These are phyloP conservation scores for Lycaon pictus DNA, from an alignment of 2,113 vertebrate genomes.

Conservation along the genomic window DNA sequence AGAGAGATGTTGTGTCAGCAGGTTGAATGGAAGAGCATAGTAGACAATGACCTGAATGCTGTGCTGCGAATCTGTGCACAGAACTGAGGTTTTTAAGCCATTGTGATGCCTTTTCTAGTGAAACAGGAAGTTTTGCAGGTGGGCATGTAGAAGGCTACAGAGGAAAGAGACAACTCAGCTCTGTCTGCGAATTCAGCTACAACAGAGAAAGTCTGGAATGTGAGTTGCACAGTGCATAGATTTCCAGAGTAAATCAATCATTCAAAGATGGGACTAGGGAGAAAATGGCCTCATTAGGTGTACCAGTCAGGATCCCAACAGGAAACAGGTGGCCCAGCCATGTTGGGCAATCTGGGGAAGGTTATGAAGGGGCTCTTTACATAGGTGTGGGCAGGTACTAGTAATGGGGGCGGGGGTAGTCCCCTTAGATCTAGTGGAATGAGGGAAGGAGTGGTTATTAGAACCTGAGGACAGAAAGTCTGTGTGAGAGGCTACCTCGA, in stretches of 20 bases:
- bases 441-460: background rate
- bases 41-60: background rate
- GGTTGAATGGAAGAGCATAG: background rate
- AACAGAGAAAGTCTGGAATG: slow-evolving; percentile 44
- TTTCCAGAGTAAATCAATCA: background rate
- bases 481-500: background rate
- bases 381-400: background rate
- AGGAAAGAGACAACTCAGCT: background rate
- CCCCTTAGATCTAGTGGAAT: background rate
- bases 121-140: slow-evolving; percentile 42
- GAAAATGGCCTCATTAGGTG: slow-evolving; percentile 11
- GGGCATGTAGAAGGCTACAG: background rate
- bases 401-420: no score
- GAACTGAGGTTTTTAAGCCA: background rate
- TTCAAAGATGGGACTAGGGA: background rate
- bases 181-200: slow-evolving; percentile 7
- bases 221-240: slow-evolving; percentile 2
- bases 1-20: background rate
- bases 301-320: background rate
- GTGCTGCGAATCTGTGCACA: background rate
- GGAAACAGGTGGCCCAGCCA: background rate
- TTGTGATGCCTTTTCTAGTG: background rate
- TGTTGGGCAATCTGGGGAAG: background rate
- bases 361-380: background rate
- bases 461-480: background rate